Conservation (phyloP, 1,140 invertebrate genomes). For the Pararge aegeria region DNA sequence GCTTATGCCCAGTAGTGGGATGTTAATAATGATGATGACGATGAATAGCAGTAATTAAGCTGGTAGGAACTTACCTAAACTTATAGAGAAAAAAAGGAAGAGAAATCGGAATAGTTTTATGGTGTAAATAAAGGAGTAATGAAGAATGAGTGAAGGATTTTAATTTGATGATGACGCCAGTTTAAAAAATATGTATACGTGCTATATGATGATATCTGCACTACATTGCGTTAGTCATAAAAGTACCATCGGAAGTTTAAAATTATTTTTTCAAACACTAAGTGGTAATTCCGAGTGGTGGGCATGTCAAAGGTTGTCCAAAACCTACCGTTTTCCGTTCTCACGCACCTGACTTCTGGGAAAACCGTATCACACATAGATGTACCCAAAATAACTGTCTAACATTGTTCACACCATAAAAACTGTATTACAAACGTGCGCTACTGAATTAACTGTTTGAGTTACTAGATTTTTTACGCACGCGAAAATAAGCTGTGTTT, state of each 20-base stretch:
- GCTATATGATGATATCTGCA: too few species aligned
- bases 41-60: too few species aligned
- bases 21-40: too few species aligned
- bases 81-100: too few species aligned
- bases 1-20: too few species aligned
- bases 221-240: background rate
- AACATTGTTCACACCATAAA: constrained; percentile 40
- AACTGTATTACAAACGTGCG: constrained; percentile 37
- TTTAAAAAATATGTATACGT: background rate
- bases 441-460: constrained; percentile 23
- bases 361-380: constrained; percentile 28
- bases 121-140: too few species aligned
- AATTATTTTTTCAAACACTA: background rate
- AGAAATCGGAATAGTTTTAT: too few species aligned
- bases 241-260: constrained; percentile 2
- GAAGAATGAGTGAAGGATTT: too few species aligned
- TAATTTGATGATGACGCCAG: too few species aligned
- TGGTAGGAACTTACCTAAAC: too few species aligned
- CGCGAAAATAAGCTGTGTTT: background rate
- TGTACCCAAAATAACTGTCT: constrained; percentile 31
- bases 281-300: constrained; percentile 17
- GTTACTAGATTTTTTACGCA: background rate
- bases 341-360: constrained; percentile 37
- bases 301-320: constrained; percentile 25
- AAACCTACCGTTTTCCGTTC: constrained; percentile 35